Percentiles rank a stretch among this genome's conserved stretches.
These are phyloP conservation scores for Tonatia bakeri DNA, from an alignment of 2,113 vertebrate genomes.

Conservation along the genomic window DNA sequence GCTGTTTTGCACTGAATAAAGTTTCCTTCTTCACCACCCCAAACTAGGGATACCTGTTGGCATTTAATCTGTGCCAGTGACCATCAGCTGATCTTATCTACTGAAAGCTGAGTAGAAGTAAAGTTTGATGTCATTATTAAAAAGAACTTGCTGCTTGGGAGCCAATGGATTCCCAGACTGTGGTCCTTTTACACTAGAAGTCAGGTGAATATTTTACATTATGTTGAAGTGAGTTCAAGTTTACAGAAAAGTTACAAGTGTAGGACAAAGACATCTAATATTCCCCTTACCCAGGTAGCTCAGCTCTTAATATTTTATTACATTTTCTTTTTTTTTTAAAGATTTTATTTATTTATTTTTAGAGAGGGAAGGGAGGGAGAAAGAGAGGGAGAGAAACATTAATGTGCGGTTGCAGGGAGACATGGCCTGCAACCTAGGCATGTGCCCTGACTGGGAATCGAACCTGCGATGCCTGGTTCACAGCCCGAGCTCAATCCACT, in stretches of 20 bases:
- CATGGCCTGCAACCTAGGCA: too few relatives aligned
- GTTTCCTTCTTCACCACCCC: not conserved
- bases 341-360: too few relatives aligned
- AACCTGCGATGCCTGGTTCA: too few relatives aligned
- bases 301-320: not conserved
- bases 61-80: not conserved
- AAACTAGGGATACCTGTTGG: not conserved
- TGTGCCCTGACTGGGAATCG: too few relatives aligned
- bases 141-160: not conserved
- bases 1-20: not conserved
- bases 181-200: not conserved
- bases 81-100: not conserved
- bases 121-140: not conserved
- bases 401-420: too few relatives aligned
- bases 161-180: not conserved
- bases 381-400: too few relatives aligned
- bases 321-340: not conserved
- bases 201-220: not conserved
- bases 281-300: not conserved
- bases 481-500: too few relatives aligned
- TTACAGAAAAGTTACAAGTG: slow-evolving; percentile 26
- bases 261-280: not conserved
- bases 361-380: too few relatives aligned
- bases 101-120: not conserved
- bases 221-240: slow-evolving; percentile 4